A percentile compares a stretch with the other conserved stretches of the same genome.
These are phyloP conservation scores for Pycnonotus jocosus DNA, from an alignment of 2,113 vertebrate genomes.

Conservation along the genomic window DNA sequence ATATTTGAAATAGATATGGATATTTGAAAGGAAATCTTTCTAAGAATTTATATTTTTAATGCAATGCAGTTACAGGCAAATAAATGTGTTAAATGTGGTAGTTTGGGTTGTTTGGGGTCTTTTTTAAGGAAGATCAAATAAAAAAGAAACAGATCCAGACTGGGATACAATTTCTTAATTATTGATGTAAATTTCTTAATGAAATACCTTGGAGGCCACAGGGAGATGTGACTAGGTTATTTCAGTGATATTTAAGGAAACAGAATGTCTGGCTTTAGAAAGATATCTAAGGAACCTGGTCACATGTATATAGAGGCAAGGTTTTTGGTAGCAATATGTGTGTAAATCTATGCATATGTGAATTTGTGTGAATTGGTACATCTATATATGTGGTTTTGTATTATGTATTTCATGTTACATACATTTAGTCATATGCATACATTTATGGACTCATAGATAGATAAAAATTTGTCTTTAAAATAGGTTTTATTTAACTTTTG, in stretches of 20 bases:
- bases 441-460: neutral
- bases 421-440: neutral
- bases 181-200: neutral
- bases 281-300: neutral
- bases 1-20: neutral
- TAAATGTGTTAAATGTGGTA: neutral
- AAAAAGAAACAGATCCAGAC: neutral
- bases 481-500: neutral
- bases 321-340: neutral
- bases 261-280: neutral
- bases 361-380: neutral
- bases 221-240: neutral
- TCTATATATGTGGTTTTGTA: neutral
- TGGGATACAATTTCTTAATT: neutral
- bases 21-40: neutral
- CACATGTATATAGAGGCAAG: neutral
- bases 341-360: neutral
- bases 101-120: fast-evolving
- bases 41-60: neutral
- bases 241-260: neutral
- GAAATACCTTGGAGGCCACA: neutral
- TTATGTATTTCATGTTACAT: neutral
- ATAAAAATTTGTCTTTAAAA: neutral
- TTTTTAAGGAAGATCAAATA: neutral
- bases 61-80: neutral